Evolutionary conservation across 2,113 vertebrate species (phyloP).

Genomic region (Maccullochella peelii): DNA sequence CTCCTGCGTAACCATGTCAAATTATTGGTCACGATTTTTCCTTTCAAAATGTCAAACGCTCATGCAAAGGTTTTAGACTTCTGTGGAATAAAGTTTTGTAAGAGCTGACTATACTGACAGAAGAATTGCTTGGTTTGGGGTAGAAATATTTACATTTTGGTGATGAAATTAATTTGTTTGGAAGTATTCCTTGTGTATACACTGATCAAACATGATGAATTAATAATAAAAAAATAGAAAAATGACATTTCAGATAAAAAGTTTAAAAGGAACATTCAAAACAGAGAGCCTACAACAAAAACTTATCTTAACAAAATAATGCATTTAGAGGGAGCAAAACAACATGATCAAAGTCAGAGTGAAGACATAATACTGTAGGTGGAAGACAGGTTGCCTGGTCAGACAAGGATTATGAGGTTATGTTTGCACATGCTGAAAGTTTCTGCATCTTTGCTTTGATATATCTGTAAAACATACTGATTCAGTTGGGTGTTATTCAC

Average conservation of each 20-base stretch:
- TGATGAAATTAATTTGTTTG: not conserved
- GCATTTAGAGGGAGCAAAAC: not conserved
- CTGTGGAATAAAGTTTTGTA: constrained; percentile 3
- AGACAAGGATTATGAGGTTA: not conserved
- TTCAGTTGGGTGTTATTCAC: not conserved
- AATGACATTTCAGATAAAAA: not conserved
- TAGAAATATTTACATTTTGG: not conserved
- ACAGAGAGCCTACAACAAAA: not conserved
- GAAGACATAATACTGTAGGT: not conserved
- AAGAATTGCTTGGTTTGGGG: not conserved
- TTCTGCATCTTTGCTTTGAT: not conserved
- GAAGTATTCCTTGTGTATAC: not conserved
- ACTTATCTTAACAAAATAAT: not conserved
- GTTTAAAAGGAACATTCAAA: not conserved
- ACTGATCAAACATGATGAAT: not conserved
- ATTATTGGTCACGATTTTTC: constrained; percentile 40
- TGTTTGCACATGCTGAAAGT: not conserved
- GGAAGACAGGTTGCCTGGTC: not conserved
- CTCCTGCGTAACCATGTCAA: constrained; percentile 45
- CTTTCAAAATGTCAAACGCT: constrained; percentile 47
- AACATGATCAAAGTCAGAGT: not conserved
- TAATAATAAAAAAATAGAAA: not conserved
- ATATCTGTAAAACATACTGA: not conserved
- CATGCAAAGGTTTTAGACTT: not conserved
- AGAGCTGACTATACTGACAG: not conserved